A percentile compares a stretch with the other conserved stretches of the same genome.
Conservation (phyloP, 35 echinoderm and acorn worm genomes). For the Heliocidaris tuberculata region DNA sequence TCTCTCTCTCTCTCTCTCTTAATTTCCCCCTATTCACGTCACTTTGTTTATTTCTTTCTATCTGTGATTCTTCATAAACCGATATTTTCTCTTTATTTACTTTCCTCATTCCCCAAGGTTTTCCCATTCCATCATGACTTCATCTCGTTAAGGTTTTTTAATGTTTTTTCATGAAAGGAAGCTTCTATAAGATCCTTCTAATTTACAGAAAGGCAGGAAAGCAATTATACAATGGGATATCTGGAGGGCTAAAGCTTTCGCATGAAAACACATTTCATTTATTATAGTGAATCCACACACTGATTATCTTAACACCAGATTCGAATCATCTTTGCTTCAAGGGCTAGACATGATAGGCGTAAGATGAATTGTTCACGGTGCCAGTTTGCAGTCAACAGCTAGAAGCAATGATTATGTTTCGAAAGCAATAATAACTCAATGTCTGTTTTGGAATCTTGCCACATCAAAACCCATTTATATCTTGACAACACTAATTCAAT, state of each 20-base stretch:
- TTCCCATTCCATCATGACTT: not conserved
- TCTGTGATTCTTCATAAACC: too few relatives aligned
- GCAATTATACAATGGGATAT: not conserved
- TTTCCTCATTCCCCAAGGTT: too few relatives aligned
- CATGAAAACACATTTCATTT: not conserved
- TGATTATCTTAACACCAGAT: not conserved
- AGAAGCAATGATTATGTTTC: not conserved
- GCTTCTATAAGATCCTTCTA: not conserved
- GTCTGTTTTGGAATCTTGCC: not conserved
- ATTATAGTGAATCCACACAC: not conserved
- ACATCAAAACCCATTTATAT: not conserved
- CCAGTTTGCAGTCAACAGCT: slow-evolving; percentile 4
- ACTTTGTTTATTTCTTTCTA: too few relatives aligned
- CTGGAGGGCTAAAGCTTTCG: not conserved
- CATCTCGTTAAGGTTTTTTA: not conserved
- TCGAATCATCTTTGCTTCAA: not conserved
- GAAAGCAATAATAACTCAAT: slow-evolving; percentile 5
- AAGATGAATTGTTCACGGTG: not conserved
- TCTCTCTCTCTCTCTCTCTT: too few relatives aligned
- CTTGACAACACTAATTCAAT: not conserved
- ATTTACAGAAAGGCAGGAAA: not conserved
- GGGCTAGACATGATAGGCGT: not conserved
- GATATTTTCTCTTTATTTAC: too few relatives aligned
- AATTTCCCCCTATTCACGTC: too few relatives aligned
- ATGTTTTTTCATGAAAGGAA: not conserved